These are phyloP conservation scores for Actinia tenebrosa DNA, from an alignment of 64 coral and sea anemone species.

Conservation along the genomic window DNA sequence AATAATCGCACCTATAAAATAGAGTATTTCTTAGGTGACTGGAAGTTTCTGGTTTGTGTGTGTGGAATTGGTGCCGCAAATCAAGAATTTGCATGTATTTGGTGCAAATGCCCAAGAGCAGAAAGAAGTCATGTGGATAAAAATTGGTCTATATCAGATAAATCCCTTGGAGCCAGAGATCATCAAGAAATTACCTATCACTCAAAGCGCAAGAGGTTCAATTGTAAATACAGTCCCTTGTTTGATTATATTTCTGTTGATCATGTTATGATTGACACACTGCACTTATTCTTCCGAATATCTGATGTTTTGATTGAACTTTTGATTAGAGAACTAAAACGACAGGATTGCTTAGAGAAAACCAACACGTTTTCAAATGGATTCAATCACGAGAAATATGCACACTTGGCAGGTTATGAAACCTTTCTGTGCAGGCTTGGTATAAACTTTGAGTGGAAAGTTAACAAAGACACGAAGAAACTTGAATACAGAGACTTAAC, in stretches of 20 bases:
- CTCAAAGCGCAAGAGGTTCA: too few species aligned
- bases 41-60: constrained; percentile 33
- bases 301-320: constrained; percentile 52
- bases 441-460: constrained; percentile 31
- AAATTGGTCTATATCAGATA: too few species aligned
- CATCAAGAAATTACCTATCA: too few species aligned
- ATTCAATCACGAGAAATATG: too few species aligned
- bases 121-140: neutral
- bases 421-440: neutral
- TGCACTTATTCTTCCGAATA: constrained; percentile 33
- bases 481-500: constrained; percentile 22
- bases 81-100: constrained; percentile 43
- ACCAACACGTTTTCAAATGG: constrained; percentile 19
- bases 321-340: constrained; percentile 26
- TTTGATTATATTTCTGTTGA: constrained; percentile 41
- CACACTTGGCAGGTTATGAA: too few species aligned
- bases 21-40: constrained; percentile 46
- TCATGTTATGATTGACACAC: constrained; percentile 50
- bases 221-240: neutral
- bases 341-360: constrained; percentile 32
- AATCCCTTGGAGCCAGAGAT: too few species aligned
- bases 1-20: constrained; percentile 26
- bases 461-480: constrained; percentile 12
- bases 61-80: constrained; percentile 53
- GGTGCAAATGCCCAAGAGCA: constrained; percentile 23